Evolutionary conservation across 2,113 vertebrate genomes (phyloP).

Genomic region (Gnathonemus echidnorhynchus): DNA sequence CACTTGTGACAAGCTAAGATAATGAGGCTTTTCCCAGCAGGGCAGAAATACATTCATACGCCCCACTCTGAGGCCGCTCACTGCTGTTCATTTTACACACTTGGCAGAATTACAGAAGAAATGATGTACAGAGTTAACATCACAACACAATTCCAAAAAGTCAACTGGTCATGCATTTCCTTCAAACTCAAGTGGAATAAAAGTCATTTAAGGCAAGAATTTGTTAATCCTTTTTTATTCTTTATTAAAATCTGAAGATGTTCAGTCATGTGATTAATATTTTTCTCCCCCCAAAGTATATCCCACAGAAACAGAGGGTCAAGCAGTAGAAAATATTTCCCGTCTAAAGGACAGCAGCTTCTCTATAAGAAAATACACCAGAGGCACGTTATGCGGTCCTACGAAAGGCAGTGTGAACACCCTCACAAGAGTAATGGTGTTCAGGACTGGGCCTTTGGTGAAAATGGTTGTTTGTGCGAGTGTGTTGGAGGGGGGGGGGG

Average conservation of each 20-base stretch:
- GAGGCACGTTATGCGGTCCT: constrained; percentile 27
- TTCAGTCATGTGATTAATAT: not conserved
- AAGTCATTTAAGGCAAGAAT: not conserved
- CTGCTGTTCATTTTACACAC: not conserved
- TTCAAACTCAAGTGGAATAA: not conserved
- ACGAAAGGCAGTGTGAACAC: constrained; percentile 10
- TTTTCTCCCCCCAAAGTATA: not conserved
- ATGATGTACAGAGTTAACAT: not conserved
- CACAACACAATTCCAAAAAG: not conserved
- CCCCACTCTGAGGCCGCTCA: not conserved
- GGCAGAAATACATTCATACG: not conserved
- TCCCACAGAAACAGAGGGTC: not conserved
- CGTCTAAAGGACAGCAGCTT: not conserved
- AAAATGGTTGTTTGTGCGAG: not conserved
- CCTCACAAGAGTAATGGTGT: not conserved
- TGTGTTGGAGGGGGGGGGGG: not conserved
- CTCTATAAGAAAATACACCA: not conserved
- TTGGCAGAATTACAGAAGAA: not conserved
- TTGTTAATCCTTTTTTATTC: constrained; percentile 23
- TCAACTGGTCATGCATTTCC: not conserved
- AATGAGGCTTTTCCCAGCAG: not conserved
- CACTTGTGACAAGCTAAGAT: not conserved
- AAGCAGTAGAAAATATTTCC: constrained; percentile 5
- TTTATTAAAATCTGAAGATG: constrained; percentile 17
- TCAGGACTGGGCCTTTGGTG: not conserved